Conservation (phyloP, 2,888 invertebrate genomes). For the Drosophila mettleri region DNA sequence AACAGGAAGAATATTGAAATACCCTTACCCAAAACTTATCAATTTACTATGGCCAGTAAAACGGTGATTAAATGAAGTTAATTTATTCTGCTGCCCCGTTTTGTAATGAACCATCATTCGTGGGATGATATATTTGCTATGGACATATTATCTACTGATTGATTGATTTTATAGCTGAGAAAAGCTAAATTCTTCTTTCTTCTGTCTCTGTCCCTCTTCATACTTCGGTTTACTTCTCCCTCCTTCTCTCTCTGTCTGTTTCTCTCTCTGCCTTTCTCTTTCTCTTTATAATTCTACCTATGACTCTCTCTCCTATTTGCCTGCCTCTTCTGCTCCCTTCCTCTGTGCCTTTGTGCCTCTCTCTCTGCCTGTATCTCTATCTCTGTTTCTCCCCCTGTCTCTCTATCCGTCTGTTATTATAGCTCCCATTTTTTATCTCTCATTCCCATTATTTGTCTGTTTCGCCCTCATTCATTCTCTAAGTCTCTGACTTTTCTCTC, state of each 20-base stretch:
- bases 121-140: no score
- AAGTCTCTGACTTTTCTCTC: no score
- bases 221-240: neutral
- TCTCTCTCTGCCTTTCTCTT: neutral
- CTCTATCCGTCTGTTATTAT: neutral
- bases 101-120: no score
- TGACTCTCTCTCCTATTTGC: neutral
- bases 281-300: neutral
- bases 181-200: neutral
- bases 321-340: neutral
- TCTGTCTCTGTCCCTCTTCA: neutral
- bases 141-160: no score
- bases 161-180: no score
- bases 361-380: neutral
- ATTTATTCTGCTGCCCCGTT: no score
- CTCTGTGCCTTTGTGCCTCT: neutral
- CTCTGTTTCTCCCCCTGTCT: no score
- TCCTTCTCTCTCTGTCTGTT: neutral
- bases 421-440: no score
- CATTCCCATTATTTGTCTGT: neutral
- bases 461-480: no score
- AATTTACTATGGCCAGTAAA: neutral
- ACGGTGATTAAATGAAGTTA: neutral
- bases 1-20: conserved; percentile 14
- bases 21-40: conserved; percentile 8